Conservation (phyloP, 2,113 vertebrate genomes). For the Diadophis punctatus region DNA sequence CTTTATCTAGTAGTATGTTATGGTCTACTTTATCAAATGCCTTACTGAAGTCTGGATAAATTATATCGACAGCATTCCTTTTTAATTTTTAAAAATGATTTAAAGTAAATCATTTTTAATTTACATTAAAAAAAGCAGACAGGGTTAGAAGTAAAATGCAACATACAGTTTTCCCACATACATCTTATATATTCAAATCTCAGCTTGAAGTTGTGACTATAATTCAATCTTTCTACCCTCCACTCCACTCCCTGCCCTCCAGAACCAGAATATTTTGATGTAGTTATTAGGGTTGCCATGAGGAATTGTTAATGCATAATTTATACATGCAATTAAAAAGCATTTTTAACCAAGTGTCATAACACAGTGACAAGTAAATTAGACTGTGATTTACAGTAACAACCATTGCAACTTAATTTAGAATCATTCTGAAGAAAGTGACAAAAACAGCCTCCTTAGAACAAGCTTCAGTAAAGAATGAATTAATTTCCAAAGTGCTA, state of each 20-base stretch:
- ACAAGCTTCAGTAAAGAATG: conserved; percentile 56
- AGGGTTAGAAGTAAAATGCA: conserved; percentile 18
- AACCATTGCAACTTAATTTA: conserved; percentile 69
- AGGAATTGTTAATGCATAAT: conserved; percentile 77
- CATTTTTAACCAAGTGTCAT: conserved; percentile 79
- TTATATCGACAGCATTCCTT: no score
- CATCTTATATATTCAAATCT: conserved; percentile 46
- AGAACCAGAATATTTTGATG: conserved; percentile 63
- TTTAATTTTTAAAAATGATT: no score
- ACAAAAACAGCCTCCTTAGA: conserved; percentile 63
- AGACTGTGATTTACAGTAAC: conserved; percentile 74
- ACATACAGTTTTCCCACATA: conserved; percentile 7
- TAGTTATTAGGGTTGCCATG: conserved; percentile 70
- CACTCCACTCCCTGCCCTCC: conserved; percentile 12
- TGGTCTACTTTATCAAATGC: no score
- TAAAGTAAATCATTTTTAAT: no score
- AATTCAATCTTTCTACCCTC: conserved; percentile 30
- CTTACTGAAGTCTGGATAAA: no score
- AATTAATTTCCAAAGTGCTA: conserved; percentile 49
- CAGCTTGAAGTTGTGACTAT: conserved; percentile 43
- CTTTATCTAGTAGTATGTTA: no score
- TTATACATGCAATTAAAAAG: conserved; percentile 80
- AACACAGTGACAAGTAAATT: conserved; percentile 80
- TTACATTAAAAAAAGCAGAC: conserved; percentile 26
- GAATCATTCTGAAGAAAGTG: conserved; percentile 65